These are phyloP conservation scores for Liparis tanakae DNA, from an alignment of 2,797 vertebrate species.

Conservation along the genomic window DNA sequence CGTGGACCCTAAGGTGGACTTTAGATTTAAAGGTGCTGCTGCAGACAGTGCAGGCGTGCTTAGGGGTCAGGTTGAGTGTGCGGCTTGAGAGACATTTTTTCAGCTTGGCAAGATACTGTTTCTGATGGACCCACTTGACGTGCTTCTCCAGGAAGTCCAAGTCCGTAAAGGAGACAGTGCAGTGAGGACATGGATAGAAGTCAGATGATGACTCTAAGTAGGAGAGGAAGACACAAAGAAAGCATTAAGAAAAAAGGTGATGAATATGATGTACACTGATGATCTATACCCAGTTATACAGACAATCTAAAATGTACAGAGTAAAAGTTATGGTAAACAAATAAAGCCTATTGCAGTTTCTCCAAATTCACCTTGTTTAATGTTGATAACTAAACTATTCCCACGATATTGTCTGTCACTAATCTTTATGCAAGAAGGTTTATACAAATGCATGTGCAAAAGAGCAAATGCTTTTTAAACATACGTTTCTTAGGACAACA, in stretches of 20 bases:
- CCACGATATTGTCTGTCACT: background rate
- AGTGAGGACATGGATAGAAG: constrained; percentile 81
- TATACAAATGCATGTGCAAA: background rate
- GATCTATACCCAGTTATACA: background rate
- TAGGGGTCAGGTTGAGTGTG: constrained; percentile 63
- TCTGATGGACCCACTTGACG: constrained; percentile 84
- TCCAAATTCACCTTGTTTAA: background rate
- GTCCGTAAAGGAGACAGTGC: constrained; percentile 80
- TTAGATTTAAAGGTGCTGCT: constrained; percentile 75
- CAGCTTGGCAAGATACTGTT: constrained; percentile 77
- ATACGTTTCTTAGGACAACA: background rate
- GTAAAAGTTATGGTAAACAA: background rate
- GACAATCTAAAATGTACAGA: background rate
- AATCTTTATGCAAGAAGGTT: background rate
- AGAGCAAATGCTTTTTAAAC: background rate
- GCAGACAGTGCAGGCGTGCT: constrained; percentile 75
- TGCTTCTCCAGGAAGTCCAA: constrained; percentile 83
- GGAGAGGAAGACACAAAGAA: constrained; percentile 34
- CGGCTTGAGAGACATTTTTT: constrained; percentile 74
- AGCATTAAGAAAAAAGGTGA: background rate
- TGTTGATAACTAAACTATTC: background rate
- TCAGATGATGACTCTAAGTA: constrained; percentile 63
- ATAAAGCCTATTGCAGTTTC: background rate
- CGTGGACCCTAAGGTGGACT: constrained; percentile 73
- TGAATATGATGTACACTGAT: background rate